Percentiles rank a stretch among this genome's conserved stretches.
phyloP scores from a whole-genome alignment of 2,113 vertebrate species.

The Brachyhypopomus occidentalis region DNA sequence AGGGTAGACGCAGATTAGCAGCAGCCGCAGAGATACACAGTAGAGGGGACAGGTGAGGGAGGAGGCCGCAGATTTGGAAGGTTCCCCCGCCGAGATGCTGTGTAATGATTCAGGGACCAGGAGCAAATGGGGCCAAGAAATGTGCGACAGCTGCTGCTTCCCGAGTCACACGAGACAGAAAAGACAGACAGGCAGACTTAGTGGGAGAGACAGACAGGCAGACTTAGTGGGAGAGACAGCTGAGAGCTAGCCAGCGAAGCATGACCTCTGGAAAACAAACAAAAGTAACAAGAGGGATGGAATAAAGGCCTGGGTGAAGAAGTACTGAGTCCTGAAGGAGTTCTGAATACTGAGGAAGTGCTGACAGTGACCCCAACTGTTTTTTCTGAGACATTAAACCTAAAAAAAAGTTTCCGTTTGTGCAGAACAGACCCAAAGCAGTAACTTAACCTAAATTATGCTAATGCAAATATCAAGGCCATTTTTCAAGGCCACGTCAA shows the following conservation, averaged over 20 bases:
- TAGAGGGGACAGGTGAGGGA: neutral
- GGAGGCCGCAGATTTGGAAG: neutral
- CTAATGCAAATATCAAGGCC: no score
- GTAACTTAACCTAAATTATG: neutral
- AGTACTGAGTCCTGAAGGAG: neutral
- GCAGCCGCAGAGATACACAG: neutral
- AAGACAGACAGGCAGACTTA: neutral
- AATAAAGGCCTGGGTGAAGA: neutral
- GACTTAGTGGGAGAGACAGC: no score
- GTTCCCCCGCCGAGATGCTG: slow-evolving; percentile 20
- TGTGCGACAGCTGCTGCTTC: neutral
- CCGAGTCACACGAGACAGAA: neutral
- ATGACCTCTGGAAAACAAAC: neutral
- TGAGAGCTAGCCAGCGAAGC: slow-evolving; percentile 5
- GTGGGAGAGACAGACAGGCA: neutral
- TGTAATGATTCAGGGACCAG: neutral
- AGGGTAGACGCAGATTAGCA: neutral
- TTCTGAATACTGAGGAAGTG: neutral
- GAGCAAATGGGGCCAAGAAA: slow-evolving; percentile 19
- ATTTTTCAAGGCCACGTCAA: no score
- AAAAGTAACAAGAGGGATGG: slow-evolving; percentile 5
- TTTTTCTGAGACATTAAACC: neutral
- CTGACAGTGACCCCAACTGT: neutral
- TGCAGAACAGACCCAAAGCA: neutral
- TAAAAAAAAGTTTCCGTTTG: neutral